These are phyloP conservation scores for Palythoa caribaeorum DNA, from an alignment of 92 coral and sea anemone genomes.

Conservation along the genomic window DNA sequence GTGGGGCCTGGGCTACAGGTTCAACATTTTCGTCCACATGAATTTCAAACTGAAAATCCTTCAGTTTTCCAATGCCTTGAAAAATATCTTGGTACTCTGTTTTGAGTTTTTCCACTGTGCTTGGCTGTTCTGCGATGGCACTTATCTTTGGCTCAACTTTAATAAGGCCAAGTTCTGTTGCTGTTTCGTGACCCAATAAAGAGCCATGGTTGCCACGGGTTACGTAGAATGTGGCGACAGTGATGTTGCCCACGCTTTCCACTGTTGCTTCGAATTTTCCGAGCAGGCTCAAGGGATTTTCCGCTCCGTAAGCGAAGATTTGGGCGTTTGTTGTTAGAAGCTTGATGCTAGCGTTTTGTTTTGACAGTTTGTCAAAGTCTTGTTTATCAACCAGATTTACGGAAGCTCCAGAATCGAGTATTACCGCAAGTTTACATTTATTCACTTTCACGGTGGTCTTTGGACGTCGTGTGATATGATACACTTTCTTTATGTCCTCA, in stretches of 20 bases:
- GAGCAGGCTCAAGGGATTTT: constrained; percentile 30
- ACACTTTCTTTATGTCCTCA: neutral
- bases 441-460: neutral
- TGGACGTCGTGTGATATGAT: neutral
- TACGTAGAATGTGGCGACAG: constrained; percentile 34
- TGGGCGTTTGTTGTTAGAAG: constrained; percentile 33
- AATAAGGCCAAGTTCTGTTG: constrained; percentile 29
- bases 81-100: constrained; percentile 14
- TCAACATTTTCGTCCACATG: constrained; percentile 30
- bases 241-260: constrained; percentile 17
- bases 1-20: constrained; percentile 53
- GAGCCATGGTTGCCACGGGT: constrained; percentile 45
- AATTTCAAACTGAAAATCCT: constrained; percentile 50
- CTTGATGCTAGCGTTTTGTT: neutral
- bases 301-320: constrained; percentile 45
- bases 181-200: constrained; percentile 42
- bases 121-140: neutral
- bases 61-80: constrained; percentile 16
- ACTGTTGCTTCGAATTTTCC: constrained; percentile 32
- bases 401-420: constrained; percentile 53
- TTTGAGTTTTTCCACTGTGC: neutral
- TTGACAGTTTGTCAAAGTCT: constrained; percentile 11
- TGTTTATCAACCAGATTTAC: constrained; percentile 42
- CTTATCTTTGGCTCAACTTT: constrained; percentile 3
- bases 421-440: constrained; percentile 28